phyloP scores from a whole-genome alignment of 2,113 vertebrate genomes.

The Chamaea fasciata region DNA sequence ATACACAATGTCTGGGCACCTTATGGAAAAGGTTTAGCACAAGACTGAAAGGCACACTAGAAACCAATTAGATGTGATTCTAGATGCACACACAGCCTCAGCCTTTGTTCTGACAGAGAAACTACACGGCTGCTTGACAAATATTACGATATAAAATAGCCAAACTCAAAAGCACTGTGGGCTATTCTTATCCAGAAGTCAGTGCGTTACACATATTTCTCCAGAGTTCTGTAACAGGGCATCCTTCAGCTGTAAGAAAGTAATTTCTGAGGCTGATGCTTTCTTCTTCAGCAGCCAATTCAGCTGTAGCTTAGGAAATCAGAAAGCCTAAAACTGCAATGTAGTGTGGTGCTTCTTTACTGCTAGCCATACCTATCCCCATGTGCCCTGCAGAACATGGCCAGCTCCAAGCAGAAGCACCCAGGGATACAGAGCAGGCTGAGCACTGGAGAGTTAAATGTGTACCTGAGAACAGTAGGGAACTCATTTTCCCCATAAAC shows the following conservation, averaged over 20 bases:
- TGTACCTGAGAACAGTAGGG: not conserved
- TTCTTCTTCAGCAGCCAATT: not conserved
- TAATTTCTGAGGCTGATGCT: no score
- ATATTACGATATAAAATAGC: not conserved
- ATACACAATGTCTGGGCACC: not conserved
- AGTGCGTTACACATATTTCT: not conserved
- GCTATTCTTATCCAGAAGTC: not conserved
- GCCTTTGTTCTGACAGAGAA: not conserved
- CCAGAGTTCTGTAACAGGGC: not conserved
- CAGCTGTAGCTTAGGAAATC: not conserved
- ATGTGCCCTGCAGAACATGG: not conserved
- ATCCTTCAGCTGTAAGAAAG: not conserved
- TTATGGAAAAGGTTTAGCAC: not conserved
- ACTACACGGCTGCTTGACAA: not conserved
- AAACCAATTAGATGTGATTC: not conserved
- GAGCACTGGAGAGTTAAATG: not conserved
- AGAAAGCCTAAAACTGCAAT: not conserved
- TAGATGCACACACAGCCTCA: not conserved
- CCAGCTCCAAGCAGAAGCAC: not conserved
- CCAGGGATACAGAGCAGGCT: not conserved
- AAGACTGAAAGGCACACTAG: not conserved
- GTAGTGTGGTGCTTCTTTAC: not conserved
- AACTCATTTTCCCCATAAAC: conserved; percentile 42
- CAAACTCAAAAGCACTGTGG: not conserved
- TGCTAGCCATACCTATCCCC: no score